phyloP scores from a whole-genome alignment of 2,888 invertebrate genomes.

The Parthenolecanium corni region DNA sequence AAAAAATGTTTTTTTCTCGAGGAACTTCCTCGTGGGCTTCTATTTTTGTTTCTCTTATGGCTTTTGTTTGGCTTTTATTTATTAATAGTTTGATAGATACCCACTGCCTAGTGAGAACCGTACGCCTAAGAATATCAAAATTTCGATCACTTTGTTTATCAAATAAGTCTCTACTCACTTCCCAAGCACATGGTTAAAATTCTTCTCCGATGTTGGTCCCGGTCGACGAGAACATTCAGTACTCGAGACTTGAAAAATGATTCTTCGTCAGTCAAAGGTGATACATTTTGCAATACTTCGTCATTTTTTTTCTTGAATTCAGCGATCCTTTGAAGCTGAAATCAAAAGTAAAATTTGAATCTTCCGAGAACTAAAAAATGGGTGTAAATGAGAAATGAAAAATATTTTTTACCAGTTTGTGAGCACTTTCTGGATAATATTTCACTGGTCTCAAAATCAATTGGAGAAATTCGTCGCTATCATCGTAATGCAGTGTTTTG shows the following conservation, averaged over 20 bases:
- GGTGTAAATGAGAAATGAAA: no score
- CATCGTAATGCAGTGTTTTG: conserved; percentile 53
- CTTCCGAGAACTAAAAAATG: not conserved
- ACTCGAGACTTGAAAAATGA: conserved; percentile 60
- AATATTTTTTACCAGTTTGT: conserved; percentile 63
- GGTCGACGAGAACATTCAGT: conserved; percentile 62
- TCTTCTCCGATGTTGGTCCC: conserved; percentile 64
- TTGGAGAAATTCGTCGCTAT: conserved; percentile 64
- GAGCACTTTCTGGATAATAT: conserved; percentile 69
- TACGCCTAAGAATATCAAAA: no score
- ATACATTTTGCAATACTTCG: conserved; percentile 49
- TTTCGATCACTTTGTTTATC: no score
- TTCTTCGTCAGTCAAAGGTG: conserved; percentile 54
- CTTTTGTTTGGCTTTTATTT: no score
- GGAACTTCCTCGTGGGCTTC: no score
- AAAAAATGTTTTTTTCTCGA: no score
- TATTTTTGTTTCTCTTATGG: no score
- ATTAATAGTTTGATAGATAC: no score
- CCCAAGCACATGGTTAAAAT: conserved; percentile 63
- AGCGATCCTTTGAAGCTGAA: conserved; percentile 62
- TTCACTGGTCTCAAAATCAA: conserved; percentile 71
- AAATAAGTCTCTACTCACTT: no score
- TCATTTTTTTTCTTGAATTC: conserved; percentile 63
- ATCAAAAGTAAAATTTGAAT: not conserved
- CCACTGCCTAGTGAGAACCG: no score